Conservation (phyloP, 1,140 invertebrate genomes). For the Zaprionus ornatus region DNA sequence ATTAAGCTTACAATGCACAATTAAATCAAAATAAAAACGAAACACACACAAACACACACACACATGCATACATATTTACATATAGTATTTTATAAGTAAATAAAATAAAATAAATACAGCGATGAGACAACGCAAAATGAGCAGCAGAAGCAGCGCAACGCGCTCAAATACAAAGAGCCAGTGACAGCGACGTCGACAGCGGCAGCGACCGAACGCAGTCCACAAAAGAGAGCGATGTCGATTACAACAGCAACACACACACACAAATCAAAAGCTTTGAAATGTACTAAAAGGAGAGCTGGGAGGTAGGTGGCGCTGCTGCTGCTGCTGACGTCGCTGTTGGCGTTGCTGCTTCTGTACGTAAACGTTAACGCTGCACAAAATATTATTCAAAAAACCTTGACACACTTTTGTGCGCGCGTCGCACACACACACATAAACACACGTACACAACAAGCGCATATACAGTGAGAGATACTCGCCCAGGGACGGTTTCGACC, state of each 20-base stretch:
- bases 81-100: slow-evolving; percentile 1
- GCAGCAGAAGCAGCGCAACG: slow-evolving; percentile 20
- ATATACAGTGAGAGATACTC: slow-evolving; percentile 64
- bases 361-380: slow-evolving; percentile 77
- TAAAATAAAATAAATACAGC: slow-evolving; percentile 38
- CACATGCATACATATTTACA: not conserved
- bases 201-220: slow-evolving; percentile 3
- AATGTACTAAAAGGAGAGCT: slow-evolving; percentile 18
- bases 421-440: slow-evolving; percentile 63
- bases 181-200: not conserved
- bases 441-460: slow-evolving; percentile 20
- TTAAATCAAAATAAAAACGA: slow-evolving; percentile 63
- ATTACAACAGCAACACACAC: slow-evolving; percentile 62
- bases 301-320: slow-evolving; percentile 34
- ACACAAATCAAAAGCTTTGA: slow-evolving; percentile 61
- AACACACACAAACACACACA: slow-evolving; percentile 13
- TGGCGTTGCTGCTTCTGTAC: slow-evolving; percentile 49
- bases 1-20: slow-evolving; percentile 62
- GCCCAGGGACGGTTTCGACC: slow-evolving; percentile 83
- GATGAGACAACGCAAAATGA: slow-evolving; percentile 68
- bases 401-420: slow-evolving; percentile 83
- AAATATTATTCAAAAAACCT: slow-evolving; percentile 83
- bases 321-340: slow-evolving; percentile 17
- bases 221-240: slow-evolving; percentile 45
- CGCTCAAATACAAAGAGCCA: slow-evolving; percentile 10